phyloP scores from a whole-genome alignment of 2,888 invertebrate genomes.

The Cerastoderma edule region DNA sequence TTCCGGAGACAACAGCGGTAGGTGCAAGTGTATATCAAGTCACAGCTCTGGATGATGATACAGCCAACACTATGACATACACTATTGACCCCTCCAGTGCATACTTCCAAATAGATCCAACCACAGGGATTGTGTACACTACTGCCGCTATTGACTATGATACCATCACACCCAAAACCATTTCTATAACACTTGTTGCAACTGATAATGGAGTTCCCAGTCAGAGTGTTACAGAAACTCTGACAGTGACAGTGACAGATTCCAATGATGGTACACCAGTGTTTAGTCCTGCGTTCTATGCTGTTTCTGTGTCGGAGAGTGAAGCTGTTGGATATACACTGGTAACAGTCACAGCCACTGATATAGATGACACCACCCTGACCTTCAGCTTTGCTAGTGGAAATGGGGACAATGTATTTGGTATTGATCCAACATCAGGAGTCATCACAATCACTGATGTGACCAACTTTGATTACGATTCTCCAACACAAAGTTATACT shows the following conservation, averaged over 20 bases:
- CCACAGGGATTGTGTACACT: slow-evolving; percentile 64
- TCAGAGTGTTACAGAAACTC: slow-evolving; percentile 85
- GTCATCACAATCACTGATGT: slow-evolving; percentile 64
- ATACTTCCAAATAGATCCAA: slow-evolving; percentile 68
- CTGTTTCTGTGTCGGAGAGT: slow-evolving; percentile 94
- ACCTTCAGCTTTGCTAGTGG: slow-evolving; percentile 47
- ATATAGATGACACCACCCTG: slow-evolving; percentile 58
- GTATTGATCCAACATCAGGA: slow-evolving; percentile 58
- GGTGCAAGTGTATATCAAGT: slow-evolving; percentile 48
- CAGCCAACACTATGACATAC: slow-evolving; percentile 65
- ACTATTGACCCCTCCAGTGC: slow-evolving; percentile 61
- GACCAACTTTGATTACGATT: slow-evolving; percentile 73
- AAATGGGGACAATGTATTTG: slow-evolving; percentile 57
- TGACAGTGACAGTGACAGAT: slow-evolving; percentile 96
- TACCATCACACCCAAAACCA: slow-evolving; percentile 66
- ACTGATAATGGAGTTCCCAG: slow-evolving; percentile 58
- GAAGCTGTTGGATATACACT: slow-evolving; percentile 85
- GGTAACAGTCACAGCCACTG: slow-evolving; percentile 48
- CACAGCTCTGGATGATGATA: slow-evolving; percentile 59
- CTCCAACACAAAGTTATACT: slow-evolving; percentile 52
- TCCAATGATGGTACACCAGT: slow-evolving; percentile 96
- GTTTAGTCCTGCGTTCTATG: slow-evolving; percentile 96
- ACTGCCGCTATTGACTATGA: slow-evolving; percentile 65
- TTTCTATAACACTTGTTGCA: slow-evolving; percentile 64
- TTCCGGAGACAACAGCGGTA: slow-evolving; percentile 62